Conservation (phyloP, 2,888 invertebrate species). For the Leucozona laternaria region DNA sequence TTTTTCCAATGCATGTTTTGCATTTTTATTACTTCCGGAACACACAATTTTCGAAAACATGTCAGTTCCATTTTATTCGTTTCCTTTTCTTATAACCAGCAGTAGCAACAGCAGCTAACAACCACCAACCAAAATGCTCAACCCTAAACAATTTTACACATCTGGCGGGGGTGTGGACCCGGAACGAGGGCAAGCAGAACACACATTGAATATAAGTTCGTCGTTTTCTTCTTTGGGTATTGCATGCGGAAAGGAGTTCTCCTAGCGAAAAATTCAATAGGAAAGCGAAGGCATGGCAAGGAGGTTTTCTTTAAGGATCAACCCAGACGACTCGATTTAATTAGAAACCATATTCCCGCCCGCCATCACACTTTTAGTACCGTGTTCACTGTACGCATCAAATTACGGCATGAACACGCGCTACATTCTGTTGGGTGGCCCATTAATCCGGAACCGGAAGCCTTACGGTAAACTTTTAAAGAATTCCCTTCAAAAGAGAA, state of each 20-base stretch:
- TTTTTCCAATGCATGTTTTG: slow-evolving; percentile 45
- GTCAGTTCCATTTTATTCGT: slow-evolving; percentile 23
- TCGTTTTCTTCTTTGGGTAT: slow-evolving; percentile 3
- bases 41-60: slow-evolving; percentile 59
- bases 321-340: slow-evolving; percentile 65
- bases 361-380: slow-evolving; percentile 8
- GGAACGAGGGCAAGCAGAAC: slow-evolving; percentile 16
- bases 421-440: slow-evolving; percentile 32
- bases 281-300: slow-evolving; percentile 12
- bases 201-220: slow-evolving; percentile 43
- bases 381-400: slow-evolving; percentile 44
- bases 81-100: slow-evolving; percentile 21
- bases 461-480: slow-evolving; percentile 61
- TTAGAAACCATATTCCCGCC: slow-evolving; percentile 60
- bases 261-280: slow-evolving; percentile 38
- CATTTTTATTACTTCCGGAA: slow-evolving; percentile 63
- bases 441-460: slow-evolving; percentile 48
- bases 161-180: slow-evolving; percentile 36
- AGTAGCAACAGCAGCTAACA: slow-evolving; percentile 18
- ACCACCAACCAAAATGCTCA: slow-evolving; percentile 59
- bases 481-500: slow-evolving; percentile 26
- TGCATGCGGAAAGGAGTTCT: slow-evolving; percentile 18
- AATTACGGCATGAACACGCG: slow-evolving; percentile 58
- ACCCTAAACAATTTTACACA: slow-evolving; percentile 66
- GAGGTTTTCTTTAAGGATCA: slow-evolving; percentile 24